Evolutionary conservation across 2,888 invertebrate species (phyloP).

Genomic region (Agapostemon virescens): DNA sequence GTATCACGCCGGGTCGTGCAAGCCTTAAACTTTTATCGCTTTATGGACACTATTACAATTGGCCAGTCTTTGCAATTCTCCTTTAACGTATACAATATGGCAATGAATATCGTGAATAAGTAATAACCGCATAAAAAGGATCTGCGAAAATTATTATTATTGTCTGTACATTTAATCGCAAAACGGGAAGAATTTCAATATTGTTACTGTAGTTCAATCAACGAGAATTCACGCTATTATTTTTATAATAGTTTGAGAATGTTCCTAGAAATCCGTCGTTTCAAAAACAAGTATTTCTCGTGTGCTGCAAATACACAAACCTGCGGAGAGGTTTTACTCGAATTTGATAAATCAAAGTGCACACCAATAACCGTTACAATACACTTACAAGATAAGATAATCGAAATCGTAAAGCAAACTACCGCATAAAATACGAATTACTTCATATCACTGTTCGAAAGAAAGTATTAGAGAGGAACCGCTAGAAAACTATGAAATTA

Average conservation of each 20-base stretch:
- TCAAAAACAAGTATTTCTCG: no score
- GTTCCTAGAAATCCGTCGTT: no score
- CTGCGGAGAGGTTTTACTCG: no score
- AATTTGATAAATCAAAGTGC: no score
- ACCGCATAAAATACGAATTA: not conserved
- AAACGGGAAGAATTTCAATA: no score
- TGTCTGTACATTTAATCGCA: no score
- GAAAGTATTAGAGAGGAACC: not conserved
- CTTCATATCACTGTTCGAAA: not conserved
- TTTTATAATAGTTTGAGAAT: no score
- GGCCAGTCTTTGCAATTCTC: not conserved
- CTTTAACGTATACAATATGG: not conserved
- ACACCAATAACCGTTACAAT: no score
- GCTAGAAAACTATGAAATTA: not conserved
- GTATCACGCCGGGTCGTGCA: conserved; percentile 2
- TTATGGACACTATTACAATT: not conserved
- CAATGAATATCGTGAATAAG: not conserved
- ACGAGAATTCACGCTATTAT: no score
- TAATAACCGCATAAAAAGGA: not conserved
- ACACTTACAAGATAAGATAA: not conserved
- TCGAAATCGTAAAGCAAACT: not conserved
- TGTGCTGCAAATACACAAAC: no score
- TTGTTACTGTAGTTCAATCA: not conserved
- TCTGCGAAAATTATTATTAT: not conserved
- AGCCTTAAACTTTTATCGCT: not conserved